These are phyloP conservation scores for Drosophila greeni DNA, from an alignment of 2,888 invertebrate species.

Conservation along the genomic window DNA sequence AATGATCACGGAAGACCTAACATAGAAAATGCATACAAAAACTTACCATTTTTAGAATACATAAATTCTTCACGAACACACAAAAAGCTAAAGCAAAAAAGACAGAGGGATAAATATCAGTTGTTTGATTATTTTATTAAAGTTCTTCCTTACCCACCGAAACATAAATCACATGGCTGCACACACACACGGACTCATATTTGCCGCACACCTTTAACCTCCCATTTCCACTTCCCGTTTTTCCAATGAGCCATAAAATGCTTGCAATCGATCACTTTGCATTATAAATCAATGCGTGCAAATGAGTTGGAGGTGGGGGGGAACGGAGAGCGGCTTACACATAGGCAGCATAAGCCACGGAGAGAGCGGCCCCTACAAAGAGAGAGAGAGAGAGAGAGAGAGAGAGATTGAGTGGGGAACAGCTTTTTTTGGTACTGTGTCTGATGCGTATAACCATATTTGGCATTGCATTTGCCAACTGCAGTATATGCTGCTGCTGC, in stretches of 20 bases:
- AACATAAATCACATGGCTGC: constrained; percentile 4
- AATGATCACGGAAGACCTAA: background rate
- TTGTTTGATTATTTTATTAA: background rate
- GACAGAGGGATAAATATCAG: background rate
- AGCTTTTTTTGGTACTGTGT: constrained; percentile 28
- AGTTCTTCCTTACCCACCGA: background rate
- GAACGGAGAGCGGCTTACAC: constrained; percentile 14
- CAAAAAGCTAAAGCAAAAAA: background rate
- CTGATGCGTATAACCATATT: constrained; percentile 65
- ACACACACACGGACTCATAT: constrained; percentile 20
- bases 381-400: background rate
- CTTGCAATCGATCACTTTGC: constrained; percentile 40
- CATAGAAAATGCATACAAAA: background rate
- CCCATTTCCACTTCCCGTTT: constrained; percentile 43
- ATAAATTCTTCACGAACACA: background rate
- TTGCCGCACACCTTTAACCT: constrained; percentile 35
- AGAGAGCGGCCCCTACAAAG: constrained; percentile 9
- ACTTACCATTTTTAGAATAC: background rate
- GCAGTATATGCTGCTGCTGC: constrained; percentile 41
- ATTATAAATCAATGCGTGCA: constrained; percentile 31
- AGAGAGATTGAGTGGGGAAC: constrained; percentile 6
- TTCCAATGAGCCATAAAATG: constrained; percentile 41
- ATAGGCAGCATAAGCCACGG: constrained; percentile 5
- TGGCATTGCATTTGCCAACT: constrained; percentile 67
- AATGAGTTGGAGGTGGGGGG: background rate